Evolutionary conservation across 2,113 vertebrate species (phyloP).

Genomic region (Poeciliopsis occidentalis): DNA sequence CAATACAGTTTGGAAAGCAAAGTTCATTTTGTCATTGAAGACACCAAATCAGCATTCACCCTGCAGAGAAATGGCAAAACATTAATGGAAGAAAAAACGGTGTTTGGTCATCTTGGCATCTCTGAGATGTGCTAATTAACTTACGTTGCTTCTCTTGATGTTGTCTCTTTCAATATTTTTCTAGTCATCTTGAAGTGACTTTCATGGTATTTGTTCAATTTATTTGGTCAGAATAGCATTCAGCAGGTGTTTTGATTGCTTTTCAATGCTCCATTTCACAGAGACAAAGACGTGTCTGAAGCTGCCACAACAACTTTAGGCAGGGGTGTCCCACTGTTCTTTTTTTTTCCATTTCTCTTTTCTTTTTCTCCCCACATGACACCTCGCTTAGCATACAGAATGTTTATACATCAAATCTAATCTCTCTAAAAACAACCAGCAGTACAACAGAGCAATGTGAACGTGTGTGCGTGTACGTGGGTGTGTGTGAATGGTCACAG

Average conservation of each 20-base stretch:
- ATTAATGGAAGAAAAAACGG: background rate
- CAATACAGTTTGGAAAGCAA: slow-evolving; percentile 51
- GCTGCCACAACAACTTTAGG: slow-evolving; percentile 61
- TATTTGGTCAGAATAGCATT: slow-evolving; percentile 60
- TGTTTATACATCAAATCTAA: slow-evolving; percentile 47
- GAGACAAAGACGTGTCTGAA: slow-evolving; percentile 56
- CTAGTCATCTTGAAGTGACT: slow-evolving; percentile 38
- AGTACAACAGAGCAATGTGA: background rate
- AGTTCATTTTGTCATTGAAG: slow-evolving; percentile 29
- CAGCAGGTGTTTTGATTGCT: slow-evolving; percentile 59
- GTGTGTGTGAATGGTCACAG: background rate
- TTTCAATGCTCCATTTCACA: slow-evolving; percentile 62
- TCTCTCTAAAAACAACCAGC: background rate
- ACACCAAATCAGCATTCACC: slow-evolving; percentile 41
- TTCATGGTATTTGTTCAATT: slow-evolving; percentile 60
- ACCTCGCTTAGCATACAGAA: slow-evolving; percentile 39
- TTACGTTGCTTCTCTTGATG: slow-evolving; percentile 33
- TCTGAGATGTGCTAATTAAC: slow-evolving; percentile 56
- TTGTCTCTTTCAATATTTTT: slow-evolving; percentile 46
- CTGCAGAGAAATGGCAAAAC: slow-evolving; percentile 14
- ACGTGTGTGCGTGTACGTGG: too few relatives aligned
- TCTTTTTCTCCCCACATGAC: slow-evolving; percentile 5
- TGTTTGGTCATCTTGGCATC: slow-evolving; percentile 46
- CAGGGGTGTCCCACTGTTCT: slow-evolving; percentile 33
- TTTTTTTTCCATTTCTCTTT: slow-evolving; percentile 6